Base-by-base conservation (phyloP, 1,140 invertebrate species). In the Dreissena rostriformis region DNA sequence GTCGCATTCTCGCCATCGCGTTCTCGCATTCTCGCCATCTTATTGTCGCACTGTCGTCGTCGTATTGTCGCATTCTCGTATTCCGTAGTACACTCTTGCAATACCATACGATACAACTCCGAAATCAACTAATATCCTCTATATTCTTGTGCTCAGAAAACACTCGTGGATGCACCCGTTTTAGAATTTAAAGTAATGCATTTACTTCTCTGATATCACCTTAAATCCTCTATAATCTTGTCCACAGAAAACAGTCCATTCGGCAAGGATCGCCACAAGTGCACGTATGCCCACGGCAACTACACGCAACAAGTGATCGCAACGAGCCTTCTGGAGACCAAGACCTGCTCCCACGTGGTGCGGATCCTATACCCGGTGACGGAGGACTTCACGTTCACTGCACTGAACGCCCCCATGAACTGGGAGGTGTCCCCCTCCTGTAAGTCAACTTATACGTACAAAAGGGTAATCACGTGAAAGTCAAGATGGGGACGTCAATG, bases 221-320 rank as follows among this genome's bases (percentile, higher is more conserved):
- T n/a, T n/a, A 49, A 4, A 49, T 22, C 22, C 29, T 68, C 29
- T 8, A 24, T 22, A 19, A 15, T 68, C 24, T 22, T 68, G 17
- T 68, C 28, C 8, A 11, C 24, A 81, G 79, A 52, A 10, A 61
- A 73, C 19, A 90, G 88, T 72, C 86, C 90, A 0, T 70, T 88
- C 72, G 88, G 86, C 14, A 57, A 66, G 11, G 91, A 92, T 72
- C 82, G 68, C 1, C 19, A 66, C 17, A 39, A 28, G 5, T 84
- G 88, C 26, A 90, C 88, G 0, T 92, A 91, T 74, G 57, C 77
- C 1, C 55, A 82, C 2, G 85, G 84, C 11, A 80, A 71, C 0
- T 84, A 87, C 28, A 88, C 80, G 0, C 86, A 92, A 66, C 88
- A 49, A 1, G 89, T 92, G 22, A 86, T 73, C 15, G 91, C 88